phyloP scores from a whole-genome alignment of 1,140 invertebrate species.

The Drosophila nigromelanica region DNA sequence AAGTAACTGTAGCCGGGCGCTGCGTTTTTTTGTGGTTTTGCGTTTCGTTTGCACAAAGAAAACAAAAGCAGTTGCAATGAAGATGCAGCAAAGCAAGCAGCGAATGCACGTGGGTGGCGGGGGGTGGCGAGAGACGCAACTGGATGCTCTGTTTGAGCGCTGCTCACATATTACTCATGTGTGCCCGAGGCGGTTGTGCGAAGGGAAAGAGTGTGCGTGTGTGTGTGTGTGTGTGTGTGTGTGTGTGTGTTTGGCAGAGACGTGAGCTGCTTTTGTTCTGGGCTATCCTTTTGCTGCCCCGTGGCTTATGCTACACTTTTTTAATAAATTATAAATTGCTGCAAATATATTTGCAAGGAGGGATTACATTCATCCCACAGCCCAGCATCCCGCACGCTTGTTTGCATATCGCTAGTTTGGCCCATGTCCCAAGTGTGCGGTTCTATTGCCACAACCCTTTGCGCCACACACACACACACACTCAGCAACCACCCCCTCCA shows the following conservation, averaged over 20 bases:
- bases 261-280: slow-evolving; percentile 49
- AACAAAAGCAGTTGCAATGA: slow-evolving; percentile 56
- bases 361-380: slow-evolving; percentile 69
- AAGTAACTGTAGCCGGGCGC: slow-evolving; percentile 23
- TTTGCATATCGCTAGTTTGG: slow-evolving; percentile 75
- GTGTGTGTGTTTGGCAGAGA: slow-evolving; percentile 14
- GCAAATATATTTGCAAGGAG: slow-evolving; percentile 79
- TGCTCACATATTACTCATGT: slow-evolving; percentile 51
- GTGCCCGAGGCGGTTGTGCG: slow-evolving; percentile 29
- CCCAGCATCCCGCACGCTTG: slow-evolving; percentile 36
- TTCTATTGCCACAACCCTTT: slow-evolving; percentile 30
- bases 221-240: slow-evolving; percentile 5
- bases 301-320: slow-evolving; percentile 75
- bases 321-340: slow-evolving; percentile 82
- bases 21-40: slow-evolving; percentile 28
- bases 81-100: slow-evolving; percentile 30
- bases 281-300: slow-evolving; percentile 55
- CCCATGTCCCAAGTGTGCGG: slow-evolving; percentile 65
- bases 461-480: too few relatives aligned
- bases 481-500: too few relatives aligned
- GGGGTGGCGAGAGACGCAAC: slow-evolving; percentile 8
- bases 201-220: neutral
- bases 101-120: neutral
- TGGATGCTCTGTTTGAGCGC: slow-evolving; percentile 32
- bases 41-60: slow-evolving; percentile 47